Percentiles rank a stretch among this genome's conserved stretches.
Evolutionary conservation across 1,140 invertebrate genomes (phyloP).

Genomic region (Caenorhabditis latens): DNA sequence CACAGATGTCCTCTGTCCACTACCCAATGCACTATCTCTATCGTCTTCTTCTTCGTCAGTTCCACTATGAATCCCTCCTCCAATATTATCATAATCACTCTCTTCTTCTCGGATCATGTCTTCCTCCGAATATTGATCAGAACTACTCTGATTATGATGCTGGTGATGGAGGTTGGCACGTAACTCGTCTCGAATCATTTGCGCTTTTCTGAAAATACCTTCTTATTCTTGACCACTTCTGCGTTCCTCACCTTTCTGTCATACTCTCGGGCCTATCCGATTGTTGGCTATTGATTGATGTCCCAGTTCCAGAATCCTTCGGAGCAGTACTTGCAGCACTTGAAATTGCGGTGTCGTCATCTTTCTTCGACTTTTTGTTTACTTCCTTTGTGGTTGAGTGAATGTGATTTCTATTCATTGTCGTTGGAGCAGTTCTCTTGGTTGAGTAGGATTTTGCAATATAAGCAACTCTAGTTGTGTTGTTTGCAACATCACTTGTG

Average conservation of each 20-base stretch:
- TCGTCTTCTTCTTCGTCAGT: conserved; percentile 45
- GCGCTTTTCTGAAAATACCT: conserved; percentile 25
- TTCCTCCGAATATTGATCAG: conserved; percentile 39
- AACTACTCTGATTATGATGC: background rate
- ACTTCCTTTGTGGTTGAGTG: background rate
- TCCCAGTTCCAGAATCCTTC: conserved; percentile 46
- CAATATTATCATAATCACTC: conserved; percentile 25
- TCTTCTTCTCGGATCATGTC: conserved; percentile 39
- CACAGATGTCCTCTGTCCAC: background rate
- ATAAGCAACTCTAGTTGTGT: background rate
- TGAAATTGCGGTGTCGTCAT: background rate
- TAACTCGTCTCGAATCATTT: conserved; percentile 30
- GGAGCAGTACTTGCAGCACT: conserved; percentile 29
- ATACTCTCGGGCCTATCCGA: conserved; percentile 33
- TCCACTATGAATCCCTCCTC: conserved; percentile 17
- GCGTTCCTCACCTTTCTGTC: conserved; percentile 6
- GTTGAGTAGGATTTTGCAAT: conserved; percentile 15
- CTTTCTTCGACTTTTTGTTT: background rate
- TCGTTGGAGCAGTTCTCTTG: background rate
- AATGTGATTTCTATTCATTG: background rate
- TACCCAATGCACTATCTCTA: background rate
- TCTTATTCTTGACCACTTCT: no score
- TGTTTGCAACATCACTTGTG: background rate
- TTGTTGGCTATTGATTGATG: conserved; percentile 26
- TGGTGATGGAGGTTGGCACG: conserved; percentile 1